phyloP scores from a whole-genome alignment of 2,113 vertebrate species.

The western clawed frog (Xenopus tropicalis) region DNA sequence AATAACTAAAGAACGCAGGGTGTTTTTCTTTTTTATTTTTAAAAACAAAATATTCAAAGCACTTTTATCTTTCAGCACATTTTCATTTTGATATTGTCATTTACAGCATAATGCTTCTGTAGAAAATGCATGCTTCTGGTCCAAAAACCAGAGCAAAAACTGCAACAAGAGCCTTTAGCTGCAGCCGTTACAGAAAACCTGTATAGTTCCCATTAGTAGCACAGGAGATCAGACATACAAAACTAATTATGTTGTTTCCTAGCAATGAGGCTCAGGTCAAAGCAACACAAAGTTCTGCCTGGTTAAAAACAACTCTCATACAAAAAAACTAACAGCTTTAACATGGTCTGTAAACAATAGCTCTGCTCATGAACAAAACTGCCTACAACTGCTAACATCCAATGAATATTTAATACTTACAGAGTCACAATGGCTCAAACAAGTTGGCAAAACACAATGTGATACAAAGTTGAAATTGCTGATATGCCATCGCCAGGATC shows the following conservation, averaged over 20 bases:
- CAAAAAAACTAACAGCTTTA: slow-evolving; percentile 69
- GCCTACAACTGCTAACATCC: slow-evolving; percentile 63
- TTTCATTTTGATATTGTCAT: slow-evolving; percentile 69
- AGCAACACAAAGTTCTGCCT: slow-evolving; percentile 69
- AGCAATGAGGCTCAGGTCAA: slow-evolving; percentile 70
- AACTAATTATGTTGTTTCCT: slow-evolving; percentile 71
- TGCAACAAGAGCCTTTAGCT: slow-evolving; percentile 71
- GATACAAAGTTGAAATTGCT: no score
- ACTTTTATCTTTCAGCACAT: slow-evolving; percentile 71
- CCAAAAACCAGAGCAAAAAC: slow-evolving; percentile 77
- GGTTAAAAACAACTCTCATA: slow-evolving; percentile 66
- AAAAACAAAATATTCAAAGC: no score
- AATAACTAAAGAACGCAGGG: slow-evolving; percentile 83
- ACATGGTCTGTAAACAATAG: slow-evolving; percentile 74
- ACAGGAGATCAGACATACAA: slow-evolving; percentile 72
- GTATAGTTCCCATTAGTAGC: slow-evolving; percentile 73
- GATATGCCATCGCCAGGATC: no score
- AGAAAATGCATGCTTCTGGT: slow-evolving; percentile 79
- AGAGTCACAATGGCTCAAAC: slow-evolving; percentile 62
- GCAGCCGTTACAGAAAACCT: slow-evolving; percentile 73
- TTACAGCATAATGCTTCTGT: slow-evolving; percentile 74
- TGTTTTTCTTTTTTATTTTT: slow-evolving; percentile 63
- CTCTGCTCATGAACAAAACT: slow-evolving; percentile 65
- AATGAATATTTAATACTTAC: slow-evolving; percentile 45
- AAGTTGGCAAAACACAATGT: slow-evolving; percentile 49